A percentile compares a stretch with the other conserved stretches of the same genome.
phyloP scores from a whole-genome alignment of 2,888 invertebrate genomes.

The Aporophyla lueneburgensis region DNA sequence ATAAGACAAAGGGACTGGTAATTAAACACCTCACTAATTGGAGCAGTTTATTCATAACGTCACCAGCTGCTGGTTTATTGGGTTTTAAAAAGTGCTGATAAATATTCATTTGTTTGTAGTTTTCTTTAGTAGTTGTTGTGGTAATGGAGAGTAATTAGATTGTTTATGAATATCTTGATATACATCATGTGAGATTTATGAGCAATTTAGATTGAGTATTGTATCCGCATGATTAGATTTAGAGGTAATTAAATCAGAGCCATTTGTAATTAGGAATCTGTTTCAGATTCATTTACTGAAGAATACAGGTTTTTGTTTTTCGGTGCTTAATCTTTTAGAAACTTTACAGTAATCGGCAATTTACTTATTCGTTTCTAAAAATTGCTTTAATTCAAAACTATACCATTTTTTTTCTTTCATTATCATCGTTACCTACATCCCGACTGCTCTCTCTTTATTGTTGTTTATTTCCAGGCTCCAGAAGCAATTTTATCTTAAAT shows the following conservation, averaged over 20 bases:
- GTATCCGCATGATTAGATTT: neutral
- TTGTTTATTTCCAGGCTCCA: neutral
- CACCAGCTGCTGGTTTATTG: conserved; percentile 65
- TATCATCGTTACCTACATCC: neutral
- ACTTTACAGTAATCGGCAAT: neutral
- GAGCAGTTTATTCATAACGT: conserved; percentile 67
- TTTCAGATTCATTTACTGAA: no score
- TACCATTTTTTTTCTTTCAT: neutral
- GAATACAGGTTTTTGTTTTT: neutral
- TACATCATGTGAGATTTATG: neutral
- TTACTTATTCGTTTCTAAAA: neutral
- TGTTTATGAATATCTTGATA: conserved; percentile 13
- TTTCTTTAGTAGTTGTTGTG: conserved; percentile 8
- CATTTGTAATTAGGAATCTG: neutral
- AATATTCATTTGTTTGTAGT: conserved; percentile 64
- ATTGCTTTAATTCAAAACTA: neutral
- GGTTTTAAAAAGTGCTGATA: conserved; percentile 57
- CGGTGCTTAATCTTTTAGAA: neutral
- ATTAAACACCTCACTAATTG: conserved; percentile 70
- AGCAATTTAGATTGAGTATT: neutral
- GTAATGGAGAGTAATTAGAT: conserved; percentile 12
- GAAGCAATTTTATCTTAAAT: neutral
- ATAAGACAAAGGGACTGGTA: conserved; percentile 66
- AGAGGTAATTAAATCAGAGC: neutral
- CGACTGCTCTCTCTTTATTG: neutral